phyloP scores from a whole-genome alignment of 2,113 vertebrate species.

The Muntiacus reevesi region DNA sequence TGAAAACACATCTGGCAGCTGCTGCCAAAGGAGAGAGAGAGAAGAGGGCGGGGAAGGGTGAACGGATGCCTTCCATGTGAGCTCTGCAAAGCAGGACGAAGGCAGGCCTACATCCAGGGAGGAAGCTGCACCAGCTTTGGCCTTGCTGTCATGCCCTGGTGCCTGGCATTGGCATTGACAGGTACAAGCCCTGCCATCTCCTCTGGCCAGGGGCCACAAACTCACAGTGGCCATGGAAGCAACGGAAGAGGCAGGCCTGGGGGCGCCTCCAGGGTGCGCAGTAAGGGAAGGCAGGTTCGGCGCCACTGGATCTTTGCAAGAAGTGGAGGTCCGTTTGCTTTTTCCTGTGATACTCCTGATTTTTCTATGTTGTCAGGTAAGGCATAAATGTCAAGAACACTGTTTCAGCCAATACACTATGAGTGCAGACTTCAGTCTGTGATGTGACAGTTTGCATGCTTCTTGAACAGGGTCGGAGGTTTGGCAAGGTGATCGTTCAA shows the following conservation, averaged over 20 bases:
- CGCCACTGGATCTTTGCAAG: not conserved
- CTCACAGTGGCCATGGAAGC: not conserved
- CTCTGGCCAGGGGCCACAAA: not conserved
- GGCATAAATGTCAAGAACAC: not conserved
- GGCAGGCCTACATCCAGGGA: not conserved
- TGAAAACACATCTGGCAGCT: not conserved
- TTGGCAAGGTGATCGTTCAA: not conserved
- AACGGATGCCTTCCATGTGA: rapidly evolving
- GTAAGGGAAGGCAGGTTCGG: rapidly evolving
- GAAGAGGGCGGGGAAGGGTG: not conserved
- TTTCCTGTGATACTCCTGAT: not conserved
- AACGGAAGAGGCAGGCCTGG: not conserved
- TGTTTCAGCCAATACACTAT: not conserved
- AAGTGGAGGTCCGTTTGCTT: not conserved
- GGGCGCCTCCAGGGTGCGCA: not conserved
- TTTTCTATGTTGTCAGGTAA: not conserved
- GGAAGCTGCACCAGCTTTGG: rapidly evolving
- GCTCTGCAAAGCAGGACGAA: not conserved
- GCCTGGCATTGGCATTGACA: rapidly evolving
- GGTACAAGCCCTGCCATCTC: not conserved
- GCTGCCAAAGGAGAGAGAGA: not conserved
- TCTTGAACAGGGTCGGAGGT: not conserved
- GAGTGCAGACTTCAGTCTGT: not conserved
- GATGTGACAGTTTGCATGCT: not conserved
- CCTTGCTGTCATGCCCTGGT: not conserved